These are phyloP conservation scores for Coelogynopora nodosa DNA, from an alignment of 2,888 invertebrate genomes.

Conservation along the genomic window DNA sequence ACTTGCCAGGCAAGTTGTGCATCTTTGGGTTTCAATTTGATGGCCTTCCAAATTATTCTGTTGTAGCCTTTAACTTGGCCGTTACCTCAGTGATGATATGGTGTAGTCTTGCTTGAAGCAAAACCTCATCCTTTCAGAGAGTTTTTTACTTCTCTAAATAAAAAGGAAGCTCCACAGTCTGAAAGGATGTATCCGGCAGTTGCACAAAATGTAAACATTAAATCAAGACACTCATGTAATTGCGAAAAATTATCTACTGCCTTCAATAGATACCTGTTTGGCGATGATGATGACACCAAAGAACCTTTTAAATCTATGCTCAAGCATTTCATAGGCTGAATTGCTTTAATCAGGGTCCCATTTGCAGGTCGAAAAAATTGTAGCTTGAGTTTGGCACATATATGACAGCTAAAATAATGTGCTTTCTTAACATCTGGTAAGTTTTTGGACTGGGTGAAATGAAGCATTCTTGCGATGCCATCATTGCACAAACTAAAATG, in stretches of 20 bases:
- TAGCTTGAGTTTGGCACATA: constrained; percentile 35
- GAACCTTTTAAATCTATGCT: constrained; percentile 50
- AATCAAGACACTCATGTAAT: constrained; percentile 46
- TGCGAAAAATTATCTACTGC: constrained; percentile 49
- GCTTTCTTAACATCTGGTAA: constrained; percentile 22
- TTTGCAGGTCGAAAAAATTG: constrained; percentile 31
- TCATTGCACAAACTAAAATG: constrained; percentile 41
- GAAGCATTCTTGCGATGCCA: background rate
- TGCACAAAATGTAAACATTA: constrained; percentile 46
- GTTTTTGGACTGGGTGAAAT: constrained; percentile 43
- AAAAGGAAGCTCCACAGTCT: constrained; percentile 47
- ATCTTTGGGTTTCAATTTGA: constrained; percentile 40
- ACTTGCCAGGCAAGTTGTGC: background rate
- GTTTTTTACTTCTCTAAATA: background rate
- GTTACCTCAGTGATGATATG: constrained; percentile 46
- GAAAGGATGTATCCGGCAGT: constrained; percentile 45
- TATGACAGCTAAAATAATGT: constrained; percentile 6
- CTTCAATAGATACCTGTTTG: constrained; percentile 47
- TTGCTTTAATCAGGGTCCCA: constrained; percentile 47
- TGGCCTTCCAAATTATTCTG: constrained; percentile 47
- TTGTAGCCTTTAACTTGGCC: constrained; percentile 45
- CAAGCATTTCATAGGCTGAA: constrained; percentile 47
- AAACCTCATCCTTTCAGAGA: constrained; percentile 8
- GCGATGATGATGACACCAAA: constrained; percentile 45
- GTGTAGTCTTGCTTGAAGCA: constrained; percentile 47